A percentile compares a stretch with the other conserved stretches of the same genome.
Evolutionary conservation across 1,140 invertebrate species (phyloP).

Genomic region (Asbolus verrucosus): DNA sequence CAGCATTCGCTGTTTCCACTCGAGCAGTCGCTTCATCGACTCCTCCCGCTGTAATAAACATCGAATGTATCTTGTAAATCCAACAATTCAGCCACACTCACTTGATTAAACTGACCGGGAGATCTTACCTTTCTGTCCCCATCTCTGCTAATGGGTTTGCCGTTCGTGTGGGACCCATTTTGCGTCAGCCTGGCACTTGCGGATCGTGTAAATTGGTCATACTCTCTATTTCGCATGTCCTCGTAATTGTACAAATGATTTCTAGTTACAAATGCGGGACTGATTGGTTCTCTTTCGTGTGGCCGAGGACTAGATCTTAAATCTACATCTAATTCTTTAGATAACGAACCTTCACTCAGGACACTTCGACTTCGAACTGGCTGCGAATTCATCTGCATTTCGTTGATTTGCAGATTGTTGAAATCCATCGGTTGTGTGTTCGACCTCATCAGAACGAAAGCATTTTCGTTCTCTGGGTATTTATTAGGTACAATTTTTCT

Average conservation of each 20-base stretch:
- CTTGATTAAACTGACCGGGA: constrained; percentile 32
- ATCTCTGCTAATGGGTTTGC: constrained; percentile 66
- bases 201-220: constrained; percentile 77
- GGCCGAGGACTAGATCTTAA: constrained; percentile 57
- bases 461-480: constrained; percentile 51
- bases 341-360: constrained; percentile 61
- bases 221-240: constrained; percentile 56
- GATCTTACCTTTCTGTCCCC: constrained; percentile 76
- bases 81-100: too few species aligned
- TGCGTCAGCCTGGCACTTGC: constrained; percentile 83
- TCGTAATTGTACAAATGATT: constrained; percentile 58
- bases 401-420: constrained; percentile 44
- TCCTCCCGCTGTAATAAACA: constrained; percentile 77
- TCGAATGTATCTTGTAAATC: too few species aligned
- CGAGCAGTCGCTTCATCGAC: constrained; percentile 89
- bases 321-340: constrained; percentile 60
- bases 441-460: constrained; percentile 54
- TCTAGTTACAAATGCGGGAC: constrained; percentile 49
- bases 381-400: too few species aligned
- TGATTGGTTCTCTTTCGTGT: constrained; percentile 50
- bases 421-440: constrained; percentile 55
- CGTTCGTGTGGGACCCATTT: constrained; percentile 63
- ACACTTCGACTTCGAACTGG: constrained; percentile 61
- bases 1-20: constrained; percentile 94
- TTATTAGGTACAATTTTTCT: not conserved